Conservation (phyloP, 1,140 invertebrate species). For the Saxidomus purpurata region DNA sequence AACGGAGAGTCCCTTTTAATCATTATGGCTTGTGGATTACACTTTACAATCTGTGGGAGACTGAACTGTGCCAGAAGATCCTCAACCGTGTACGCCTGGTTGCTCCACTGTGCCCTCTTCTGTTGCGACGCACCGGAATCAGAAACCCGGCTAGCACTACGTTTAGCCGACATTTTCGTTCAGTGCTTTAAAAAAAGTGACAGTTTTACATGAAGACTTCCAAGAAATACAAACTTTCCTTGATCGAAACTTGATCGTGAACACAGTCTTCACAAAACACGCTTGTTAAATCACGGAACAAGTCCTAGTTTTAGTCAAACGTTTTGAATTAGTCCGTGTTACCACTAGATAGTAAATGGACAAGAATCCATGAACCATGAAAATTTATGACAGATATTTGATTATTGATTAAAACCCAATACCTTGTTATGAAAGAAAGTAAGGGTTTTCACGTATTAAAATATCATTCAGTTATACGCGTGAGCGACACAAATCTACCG, state of each 20-base stretch:
- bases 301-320: background rate
- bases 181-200: no score
- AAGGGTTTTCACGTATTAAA: background rate
- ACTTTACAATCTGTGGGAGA: constrained; percentile 69
- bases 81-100: constrained; percentile 66
- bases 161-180: constrained; percentile 45
- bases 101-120: constrained; percentile 68
- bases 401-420: constrained; percentile 8
- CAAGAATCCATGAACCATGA: background rate
- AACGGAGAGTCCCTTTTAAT: constrained; percentile 57
- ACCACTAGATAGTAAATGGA: background rate
- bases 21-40: constrained; percentile 63
- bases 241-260: background rate
- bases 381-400: background rate
- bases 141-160: constrained; percentile 37
- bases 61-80: constrained; percentile 66
- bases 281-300: background rate
- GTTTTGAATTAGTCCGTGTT: background rate
- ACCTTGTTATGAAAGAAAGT: background rate
- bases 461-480: background rate
- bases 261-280: background rate
- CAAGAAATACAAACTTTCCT: background rate
- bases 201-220: background rate
- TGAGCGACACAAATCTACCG: background rate
- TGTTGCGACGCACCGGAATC: constrained; percentile 29